Evolutionary conservation across 2,797 vertebrate genomes (phyloP), one percentile per base, ranked within the genome.

Genomic region (Phrynocephalus guinanensis): DNA sequence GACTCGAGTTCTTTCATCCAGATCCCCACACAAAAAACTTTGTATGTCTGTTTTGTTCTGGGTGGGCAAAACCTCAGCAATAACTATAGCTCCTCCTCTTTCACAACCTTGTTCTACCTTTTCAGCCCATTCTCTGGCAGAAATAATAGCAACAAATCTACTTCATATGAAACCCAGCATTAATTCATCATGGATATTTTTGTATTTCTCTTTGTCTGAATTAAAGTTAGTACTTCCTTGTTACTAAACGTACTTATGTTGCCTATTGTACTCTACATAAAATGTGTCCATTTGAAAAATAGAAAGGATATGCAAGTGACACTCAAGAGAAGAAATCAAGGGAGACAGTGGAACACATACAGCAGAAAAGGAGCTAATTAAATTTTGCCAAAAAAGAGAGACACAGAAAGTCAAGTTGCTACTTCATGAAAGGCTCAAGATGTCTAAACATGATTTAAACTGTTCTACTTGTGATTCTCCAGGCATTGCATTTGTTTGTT

Each of bases 381-480:
- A 71, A 11, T 7, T 91, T 87, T 81, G 84, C 52, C 52, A 10
- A 56, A 22, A 38, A 86, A 15, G 9, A 56, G 1, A 16, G 26
- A 18, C 0, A 78, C 1, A 7, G 82, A n/a, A 8, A 91, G 56
- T 72, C n/a, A 73, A 63, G 52, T 33, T 84, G 77, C 0, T 0
- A 0, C 15, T 90, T 93, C 83, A 71, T 91, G 24, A 73, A 91
- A 92, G 79, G 52, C 0, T 1, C 1, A 24, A 13, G 48, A 83
- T 22, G 48, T 11, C 70, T 87, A 50, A 52, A 86, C 16, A 63
- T 84, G 86, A 90, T 90, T 88, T 77, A 90, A 77, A 16, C 1
- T 60, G 92, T 9, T 7, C 16, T 82, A 73, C 13, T 63, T 38
- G 86, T 73, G 48, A 86, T 71, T 87, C 92, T 86, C 24, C 52